These are phyloP conservation scores for Channa maculata DNA, from an alignment of 2,113 vertebrate genomes.

Conservation along the genomic window DNA sequence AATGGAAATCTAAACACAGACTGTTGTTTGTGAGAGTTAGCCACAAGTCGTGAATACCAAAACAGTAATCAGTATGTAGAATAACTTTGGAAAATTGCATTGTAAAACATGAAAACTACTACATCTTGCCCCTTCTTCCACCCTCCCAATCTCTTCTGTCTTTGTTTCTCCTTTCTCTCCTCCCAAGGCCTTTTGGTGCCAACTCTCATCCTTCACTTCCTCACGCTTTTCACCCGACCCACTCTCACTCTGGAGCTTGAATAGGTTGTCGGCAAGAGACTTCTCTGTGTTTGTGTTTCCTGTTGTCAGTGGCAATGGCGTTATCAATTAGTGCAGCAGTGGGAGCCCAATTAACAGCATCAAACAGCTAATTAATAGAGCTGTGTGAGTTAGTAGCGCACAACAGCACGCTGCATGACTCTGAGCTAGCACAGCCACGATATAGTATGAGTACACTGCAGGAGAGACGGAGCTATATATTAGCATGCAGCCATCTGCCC, in stretches of 20 bases:
- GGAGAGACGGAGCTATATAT: slow-evolving; percentile 28
- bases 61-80: slow-evolving; percentile 66
- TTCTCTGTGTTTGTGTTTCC: slow-evolving; percentile 78
- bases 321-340: slow-evolving; percentile 88
- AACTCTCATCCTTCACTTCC: slow-evolving; percentile 61
- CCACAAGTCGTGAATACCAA: slow-evolving; percentile 60
- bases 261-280: slow-evolving; percentile 70
- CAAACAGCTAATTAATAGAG: slow-evolving; percentile 88
- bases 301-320: slow-evolving; percentile 83
- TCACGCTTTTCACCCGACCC: slow-evolving; percentile 50
- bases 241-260: slow-evolving; percentile 64
- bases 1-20: slow-evolving; percentile 68
- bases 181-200: slow-evolving; percentile 24
- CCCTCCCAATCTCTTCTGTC: slow-evolving; percentile 13
- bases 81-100: slow-evolving; percentile 55
- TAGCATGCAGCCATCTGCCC: neutral
- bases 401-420: slow-evolving; percentile 73
- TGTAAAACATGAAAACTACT: slow-evolving; percentile 57
- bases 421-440: slow-evolving; percentile 53
- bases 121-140: slow-evolving; percentile 19
- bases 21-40: slow-evolving; percentile 64
- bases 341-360: slow-evolving; percentile 89
- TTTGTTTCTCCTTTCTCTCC: slow-evolving; percentile 63
- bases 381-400: slow-evolving; percentile 79
- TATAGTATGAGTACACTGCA: slow-evolving; percentile 57